phyloP scores from a whole-genome alignment of 2,113 vertebrate genomes.

The Mionectes macconnelli region DNA sequence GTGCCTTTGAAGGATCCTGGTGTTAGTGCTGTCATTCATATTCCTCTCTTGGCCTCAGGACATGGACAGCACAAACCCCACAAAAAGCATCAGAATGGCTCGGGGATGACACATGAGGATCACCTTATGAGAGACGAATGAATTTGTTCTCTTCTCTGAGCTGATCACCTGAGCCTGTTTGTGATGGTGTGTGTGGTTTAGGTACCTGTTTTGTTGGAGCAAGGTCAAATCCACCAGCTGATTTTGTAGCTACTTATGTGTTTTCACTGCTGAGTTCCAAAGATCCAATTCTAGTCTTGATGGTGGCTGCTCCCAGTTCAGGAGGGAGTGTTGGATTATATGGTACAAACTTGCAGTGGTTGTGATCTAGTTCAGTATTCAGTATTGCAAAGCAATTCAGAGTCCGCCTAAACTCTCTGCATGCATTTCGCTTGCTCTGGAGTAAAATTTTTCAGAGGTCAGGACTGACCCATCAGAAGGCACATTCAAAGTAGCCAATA shows the following conservation, averaged over 20 bases:
- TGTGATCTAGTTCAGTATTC: not conserved
- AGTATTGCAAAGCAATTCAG: not conserved
- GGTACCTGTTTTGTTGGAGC: not conserved
- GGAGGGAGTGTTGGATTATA: not conserved
- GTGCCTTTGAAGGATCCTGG: not conserved
- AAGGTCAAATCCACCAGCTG: not conserved
- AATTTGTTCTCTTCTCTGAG: not conserved
- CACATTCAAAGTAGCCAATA: not conserved
- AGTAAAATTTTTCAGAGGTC: not conserved
- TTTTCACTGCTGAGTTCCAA: not conserved
- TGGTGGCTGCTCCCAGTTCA: not conserved
- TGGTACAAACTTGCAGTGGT: not conserved
- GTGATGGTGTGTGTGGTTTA: not conserved
- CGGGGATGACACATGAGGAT: not conserved
- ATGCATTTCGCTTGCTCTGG: not conserved
- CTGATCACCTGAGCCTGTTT: not conserved
- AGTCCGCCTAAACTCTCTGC: not conserved
- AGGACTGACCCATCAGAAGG: slow-evolving; percentile 23
- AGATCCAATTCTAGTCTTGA: not conserved
- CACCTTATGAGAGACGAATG: not conserved
- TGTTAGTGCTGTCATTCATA: not conserved
- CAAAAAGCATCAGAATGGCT: not conserved
- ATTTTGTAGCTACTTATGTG: not conserved
- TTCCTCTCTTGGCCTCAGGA: not conserved
- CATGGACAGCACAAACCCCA: not conserved